Evolutionary conservation across 37 sponge, comb jelly and placozoan species (phyloP).

Genomic region (Lycopodina hypogea): DNA sequence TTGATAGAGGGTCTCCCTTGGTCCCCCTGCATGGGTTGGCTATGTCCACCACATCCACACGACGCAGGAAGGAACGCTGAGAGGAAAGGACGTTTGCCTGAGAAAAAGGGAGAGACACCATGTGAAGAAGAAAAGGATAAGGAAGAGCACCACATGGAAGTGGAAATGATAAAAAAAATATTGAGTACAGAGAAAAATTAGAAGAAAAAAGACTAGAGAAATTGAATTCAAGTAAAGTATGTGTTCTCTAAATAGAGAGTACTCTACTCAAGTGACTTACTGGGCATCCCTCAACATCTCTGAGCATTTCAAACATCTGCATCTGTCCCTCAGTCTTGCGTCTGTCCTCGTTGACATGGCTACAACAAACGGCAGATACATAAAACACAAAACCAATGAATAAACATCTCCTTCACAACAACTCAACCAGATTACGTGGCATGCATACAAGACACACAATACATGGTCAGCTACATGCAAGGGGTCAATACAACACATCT

Average conservation of each 20-base stretch:
- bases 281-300: constrained; percentile 87
- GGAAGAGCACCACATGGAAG: not conserved
- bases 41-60: constrained; percentile 69
- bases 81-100: constrained; percentile 74
- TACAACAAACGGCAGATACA: constrained; percentile 25
- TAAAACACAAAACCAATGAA: not conserved
- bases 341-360: constrained; percentile 93
- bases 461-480: too few relatives aligned
- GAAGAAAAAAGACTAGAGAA: not conserved
- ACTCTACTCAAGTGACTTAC: constrained; percentile 52
- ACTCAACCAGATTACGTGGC: too few relatives aligned
- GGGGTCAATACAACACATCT: too few relatives aligned
- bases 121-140: constrained; percentile 1
- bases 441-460: too few relatives aligned
- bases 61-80: constrained; percentile 54
- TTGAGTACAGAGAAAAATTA: not conserved
- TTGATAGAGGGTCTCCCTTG: constrained; percentile 41
- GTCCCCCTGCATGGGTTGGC: constrained; percentile 40
- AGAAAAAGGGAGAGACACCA: not conserved
- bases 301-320: constrained; percentile 88
- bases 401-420: too few relatives aligned
- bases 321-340: constrained; percentile 88
- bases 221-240: too few relatives aligned
- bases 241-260: too few relatives aligned
- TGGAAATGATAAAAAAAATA: not conserved